Conservation (phyloP, 2,797 vertebrate genomes). For the Sparidentex hasta region DNA sequence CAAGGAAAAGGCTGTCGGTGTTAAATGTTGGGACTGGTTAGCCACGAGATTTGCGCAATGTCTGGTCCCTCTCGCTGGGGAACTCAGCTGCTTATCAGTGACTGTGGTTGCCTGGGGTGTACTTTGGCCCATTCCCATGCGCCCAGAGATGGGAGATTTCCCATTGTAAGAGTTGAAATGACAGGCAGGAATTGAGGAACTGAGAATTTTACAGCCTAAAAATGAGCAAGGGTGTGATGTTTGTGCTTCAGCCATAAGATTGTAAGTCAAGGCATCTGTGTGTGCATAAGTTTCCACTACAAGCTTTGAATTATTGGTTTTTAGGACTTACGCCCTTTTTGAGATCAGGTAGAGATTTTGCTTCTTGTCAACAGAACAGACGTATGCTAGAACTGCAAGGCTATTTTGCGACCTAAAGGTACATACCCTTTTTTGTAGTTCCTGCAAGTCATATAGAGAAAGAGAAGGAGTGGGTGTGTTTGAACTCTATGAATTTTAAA, state of each 20-base stretch:
- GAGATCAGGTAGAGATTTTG: constrained; percentile 9
- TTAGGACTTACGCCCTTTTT: not conserved
- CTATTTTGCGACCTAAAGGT: not conserved
- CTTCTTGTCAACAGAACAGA: not conserved
- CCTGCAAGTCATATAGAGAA: not conserved
- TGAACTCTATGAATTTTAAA: not conserved
- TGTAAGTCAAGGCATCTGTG: not conserved
- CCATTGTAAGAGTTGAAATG: not conserved
- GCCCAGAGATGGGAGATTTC: not conserved
- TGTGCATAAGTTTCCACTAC: not conserved
- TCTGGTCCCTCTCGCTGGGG: constrained; percentile 1
- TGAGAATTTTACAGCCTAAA: not conserved
- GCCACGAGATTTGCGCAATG: constrained; percentile 4
- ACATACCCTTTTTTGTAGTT: not conserved
- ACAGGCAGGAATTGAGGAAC: not conserved
- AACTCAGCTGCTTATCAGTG: constrained; percentile 66
- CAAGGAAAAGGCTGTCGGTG: not conserved
- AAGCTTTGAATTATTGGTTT: constrained; percentile 17
- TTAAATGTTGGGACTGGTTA: constrained; percentile 5
- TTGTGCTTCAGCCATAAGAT: not conserved
- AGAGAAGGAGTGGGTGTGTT: not conserved
- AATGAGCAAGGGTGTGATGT: not conserved
- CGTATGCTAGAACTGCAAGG: not conserved
- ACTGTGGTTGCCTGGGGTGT: constrained; percentile 49
- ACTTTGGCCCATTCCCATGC: constrained; percentile 66